Evolutionary conservation across 1,140 invertebrate genomes (phyloP).

Genomic region (Asbolus verrucosus): DNA sequence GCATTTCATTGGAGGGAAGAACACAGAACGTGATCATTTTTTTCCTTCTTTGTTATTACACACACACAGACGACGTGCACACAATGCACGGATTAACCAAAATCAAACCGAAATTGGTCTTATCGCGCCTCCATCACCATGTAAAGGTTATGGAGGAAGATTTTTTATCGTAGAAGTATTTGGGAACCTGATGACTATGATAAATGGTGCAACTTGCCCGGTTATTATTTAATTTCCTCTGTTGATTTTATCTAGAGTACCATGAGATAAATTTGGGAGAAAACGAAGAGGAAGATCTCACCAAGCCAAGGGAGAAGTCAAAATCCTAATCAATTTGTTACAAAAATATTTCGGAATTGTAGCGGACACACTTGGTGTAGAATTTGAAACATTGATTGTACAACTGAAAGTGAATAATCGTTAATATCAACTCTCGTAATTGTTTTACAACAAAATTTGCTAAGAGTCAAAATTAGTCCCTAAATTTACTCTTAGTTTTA

Average conservation of each 20-base stretch:
- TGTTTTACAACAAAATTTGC: no score
- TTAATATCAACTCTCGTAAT: no score
- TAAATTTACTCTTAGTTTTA: no score
- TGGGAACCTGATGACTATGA: constrained; percentile 35
- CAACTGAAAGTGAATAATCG: no score
- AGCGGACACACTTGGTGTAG: no score
- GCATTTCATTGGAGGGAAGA: constrained; percentile 55
- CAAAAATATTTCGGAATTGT: no score
- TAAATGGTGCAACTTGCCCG: constrained; percentile 33
- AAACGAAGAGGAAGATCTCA: no score
- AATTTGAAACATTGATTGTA: no score
- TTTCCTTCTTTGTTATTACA: constrained; percentile 38
- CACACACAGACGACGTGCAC: constrained; percentile 36
- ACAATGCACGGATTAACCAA: constrained; percentile 36
- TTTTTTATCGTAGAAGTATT: constrained; percentile 33
- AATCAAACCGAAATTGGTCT: constrained; percentile 26
- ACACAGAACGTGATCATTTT: constrained; percentile 43
- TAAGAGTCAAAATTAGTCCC: no score
- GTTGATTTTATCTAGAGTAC: constrained; percentile 27
- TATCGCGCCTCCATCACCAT: constrained; percentile 11
- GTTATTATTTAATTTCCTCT: constrained; percentile 34
- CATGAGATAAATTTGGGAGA: no score
- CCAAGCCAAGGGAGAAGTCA: no score
- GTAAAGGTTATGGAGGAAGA: constrained; percentile 16
- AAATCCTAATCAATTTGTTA: no score